Base-by-base conservation (phyloP, 2,797 vertebrate species). In the Micrastur ruficollis region DNA sequence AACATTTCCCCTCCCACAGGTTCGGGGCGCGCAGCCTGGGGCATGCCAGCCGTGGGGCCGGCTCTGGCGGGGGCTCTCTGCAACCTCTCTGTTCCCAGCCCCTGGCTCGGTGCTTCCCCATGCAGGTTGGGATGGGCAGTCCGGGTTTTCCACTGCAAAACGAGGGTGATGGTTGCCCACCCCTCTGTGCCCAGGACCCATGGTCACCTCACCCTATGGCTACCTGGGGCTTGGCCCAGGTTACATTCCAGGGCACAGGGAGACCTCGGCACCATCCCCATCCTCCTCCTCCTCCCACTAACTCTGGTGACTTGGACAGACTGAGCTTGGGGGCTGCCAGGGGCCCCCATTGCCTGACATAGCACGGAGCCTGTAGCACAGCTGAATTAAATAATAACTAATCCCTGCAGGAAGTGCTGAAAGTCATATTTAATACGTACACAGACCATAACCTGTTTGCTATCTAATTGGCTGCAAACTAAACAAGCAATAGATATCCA, bases 381-480 rank as follows among this genome's bases (percentile, higher is more conserved):
- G 76, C 63, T 74, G 87, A 88, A 68, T 66, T 84, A 76, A 91
- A 63, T 56, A 47, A 44, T 10, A 52, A 11, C 87, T 42, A 76
- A 84, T 91, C 85, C 88, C 90, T 66, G 87, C 65, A 90, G 89
- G 83, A 94, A 82, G 62, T 12, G 84, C 29, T 36, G 81, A 47
- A 67, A 96, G 83, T 76, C 59, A 17, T 92, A 76, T 95, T 94
- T 90, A 83, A 94, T 58, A n/a, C 2, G 0, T 34, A 73, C 12
- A 44, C 91, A 88, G 90, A 79, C 85, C 75, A 67, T 87, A 95
- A 93, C 93, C 94, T 16, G 18, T 44, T 68, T 53, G 74, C 89
- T 40, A 5, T 83, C 91, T 96, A 95, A 95, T 96, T 96, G 93
- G 87, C 96, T 97, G 93, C 90, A 92, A 73, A 90, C 93, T 88